Base-by-base conservation (phyloP, 2,113 vertebrate species). In the Ivindomyrus marchei region DNA sequence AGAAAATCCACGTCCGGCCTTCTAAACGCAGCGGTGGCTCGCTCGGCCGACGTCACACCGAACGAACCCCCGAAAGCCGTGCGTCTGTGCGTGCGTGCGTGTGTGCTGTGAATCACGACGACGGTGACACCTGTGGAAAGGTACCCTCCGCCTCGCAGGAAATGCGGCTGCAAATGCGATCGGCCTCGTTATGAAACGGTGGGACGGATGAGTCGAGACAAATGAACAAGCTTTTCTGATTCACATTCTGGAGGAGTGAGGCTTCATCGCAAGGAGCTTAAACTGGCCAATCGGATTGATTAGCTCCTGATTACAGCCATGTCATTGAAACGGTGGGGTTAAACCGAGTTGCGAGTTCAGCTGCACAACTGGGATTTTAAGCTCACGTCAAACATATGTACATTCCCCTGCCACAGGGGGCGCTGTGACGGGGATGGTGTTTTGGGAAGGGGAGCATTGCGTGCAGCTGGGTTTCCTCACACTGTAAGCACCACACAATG, bases 1-100 rank as follows among this genome's bases (percentile, higher is more conserved):
- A 31, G 62, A 70, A 70, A 70, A 70, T 70, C 70, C n/a, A 39
- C 36, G 74, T 89, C 56, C 21, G 49, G 77, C 80, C 52, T 90
- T 87, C 88, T 56, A 47, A 90, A 52, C 21, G 58, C 21, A 36
- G 46, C 15, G 47, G 27, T 47, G 36, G 84, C 47, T 17, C n/a
- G 53, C 21, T 36, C 45, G 46, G 24, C 39, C n/a, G 1, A 47
- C 84, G 83, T 80, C 21, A 53, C 21, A 39, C 52, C 17, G 17
- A 88, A 88, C 74, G 6, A 80, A 6, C 13, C 74, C 74, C 74
- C 36, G 0, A 42, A 80, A 80, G 31, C 74, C 74, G 36, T 24
- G 47, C 27, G 66, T 77, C 58, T 13, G 8, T 86, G 42, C 42
- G 42, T 42, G 49, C 66, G 21, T 21, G 13, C 31, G 70, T 83